Percentiles rank a stretch among this genome's conserved stretches.
These are phyloP conservation scores for Drosophila auraria DNA, from an alignment of 1,140 invertebrate genomes.

Conservation along the genomic window DNA sequence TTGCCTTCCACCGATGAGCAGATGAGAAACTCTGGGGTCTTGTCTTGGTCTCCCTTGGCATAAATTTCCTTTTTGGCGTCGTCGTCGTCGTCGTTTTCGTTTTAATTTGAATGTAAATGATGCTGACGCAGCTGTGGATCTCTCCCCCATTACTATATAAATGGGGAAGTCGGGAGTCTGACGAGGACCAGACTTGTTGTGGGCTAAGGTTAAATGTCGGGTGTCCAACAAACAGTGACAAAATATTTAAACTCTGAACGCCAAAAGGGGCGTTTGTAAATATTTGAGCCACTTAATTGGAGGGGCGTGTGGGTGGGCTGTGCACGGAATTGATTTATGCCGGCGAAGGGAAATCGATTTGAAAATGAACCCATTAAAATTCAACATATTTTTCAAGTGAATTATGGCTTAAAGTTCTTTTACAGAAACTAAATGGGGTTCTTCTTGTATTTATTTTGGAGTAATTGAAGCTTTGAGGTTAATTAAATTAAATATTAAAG, in stretches of 20 bases:
- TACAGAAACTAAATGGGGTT: neutral
- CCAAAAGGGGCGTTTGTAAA: constrained; percentile 71
- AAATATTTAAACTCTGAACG: constrained; percentile 75
- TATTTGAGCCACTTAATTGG: constrained; percentile 81
- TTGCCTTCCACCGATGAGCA: constrained; percentile 24
- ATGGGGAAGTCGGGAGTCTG: constrained; percentile 27
- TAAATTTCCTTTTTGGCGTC: constrained; percentile 77
- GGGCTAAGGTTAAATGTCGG: constrained; percentile 76
- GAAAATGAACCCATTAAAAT: constrained; percentile 36
- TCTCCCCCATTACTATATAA: neutral
- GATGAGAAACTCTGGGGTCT: constrained; percentile 1
- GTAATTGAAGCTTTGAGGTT: neutral
- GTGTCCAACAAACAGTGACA: constrained; percentile 77
- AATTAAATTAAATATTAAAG: neutral
- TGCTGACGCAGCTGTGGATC: constrained; percentile 66
- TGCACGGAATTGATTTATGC: constrained; percentile 68
- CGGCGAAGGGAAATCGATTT: constrained; percentile 49
- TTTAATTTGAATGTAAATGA: constrained; percentile 84
- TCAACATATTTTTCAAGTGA: constrained; percentile 38
- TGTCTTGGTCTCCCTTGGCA: constrained; percentile 59
- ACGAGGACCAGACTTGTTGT: constrained; percentile 42
- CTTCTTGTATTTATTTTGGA: neutral
- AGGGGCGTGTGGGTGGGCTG: constrained; percentile 46
- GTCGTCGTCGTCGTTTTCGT: constrained; percentile 45
- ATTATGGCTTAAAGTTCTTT: constrained; percentile 5